Percentiles rank a stretch among this genome's conserved stretches.
phyloP scores from a whole-genome alignment of 2,888 invertebrate genomes.

The Allolobophora icterica region DNA sequence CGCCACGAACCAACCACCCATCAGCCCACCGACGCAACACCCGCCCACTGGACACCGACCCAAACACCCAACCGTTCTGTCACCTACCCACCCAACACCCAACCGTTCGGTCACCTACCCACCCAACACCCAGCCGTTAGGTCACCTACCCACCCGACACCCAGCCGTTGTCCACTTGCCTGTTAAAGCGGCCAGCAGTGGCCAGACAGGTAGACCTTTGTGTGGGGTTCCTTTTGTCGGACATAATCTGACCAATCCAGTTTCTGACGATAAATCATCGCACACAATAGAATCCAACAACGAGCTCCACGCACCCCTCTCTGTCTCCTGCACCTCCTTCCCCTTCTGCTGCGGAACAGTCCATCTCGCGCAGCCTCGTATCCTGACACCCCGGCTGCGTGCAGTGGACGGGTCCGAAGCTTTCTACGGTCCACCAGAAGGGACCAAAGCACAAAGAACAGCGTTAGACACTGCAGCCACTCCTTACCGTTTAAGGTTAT shows the following conservation, averaged over 20 bases:
- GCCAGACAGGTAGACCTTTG: background rate
- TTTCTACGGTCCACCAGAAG: background rate
- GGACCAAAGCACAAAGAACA: background rate
- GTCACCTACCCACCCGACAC: background rate
- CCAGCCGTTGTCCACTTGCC: background rate
- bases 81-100: background rate
- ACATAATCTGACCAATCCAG: slow-evolving; percentile 2
- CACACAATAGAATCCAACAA: slow-evolving; percentile 9
- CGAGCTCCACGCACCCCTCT: background rate
- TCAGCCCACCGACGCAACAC: background rate
- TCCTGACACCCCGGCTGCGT: background rate
- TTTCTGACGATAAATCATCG: slow-evolving; percentile 1
- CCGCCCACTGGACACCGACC: background rate
- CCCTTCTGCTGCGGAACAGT: background rate
- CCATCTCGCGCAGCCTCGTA: background rate
- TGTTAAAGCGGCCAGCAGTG: background rate
- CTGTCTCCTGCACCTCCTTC: background rate
- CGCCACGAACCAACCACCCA: background rate
- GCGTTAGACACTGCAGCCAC: background rate
- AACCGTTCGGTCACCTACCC: background rate
- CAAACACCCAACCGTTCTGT: background rate
- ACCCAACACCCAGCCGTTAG: background rate
- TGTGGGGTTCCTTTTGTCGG: slow-evolving; percentile 17
- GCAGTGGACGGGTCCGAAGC: background rate
- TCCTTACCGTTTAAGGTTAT: background rate